Evolutionary conservation across 2,888 invertebrate species (phyloP).

Genomic region (Coleophora flavipennella): DNA sequence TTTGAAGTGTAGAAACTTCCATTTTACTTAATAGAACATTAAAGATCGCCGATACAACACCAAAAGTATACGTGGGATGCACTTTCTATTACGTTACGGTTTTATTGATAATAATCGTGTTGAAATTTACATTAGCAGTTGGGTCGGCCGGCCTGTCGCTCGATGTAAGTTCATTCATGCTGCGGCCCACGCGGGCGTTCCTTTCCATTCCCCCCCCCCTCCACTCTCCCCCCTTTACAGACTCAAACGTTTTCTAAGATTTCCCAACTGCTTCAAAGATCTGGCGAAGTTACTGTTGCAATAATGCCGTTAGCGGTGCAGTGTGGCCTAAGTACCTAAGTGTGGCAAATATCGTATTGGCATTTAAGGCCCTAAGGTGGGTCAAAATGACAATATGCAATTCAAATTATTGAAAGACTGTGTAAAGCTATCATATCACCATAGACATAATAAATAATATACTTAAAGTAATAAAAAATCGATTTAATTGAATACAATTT

Average conservation of each 20-base stretch:
- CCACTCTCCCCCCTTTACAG: background rate
- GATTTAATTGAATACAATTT: too few relatives aligned
- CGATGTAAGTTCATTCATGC: constrained; percentile 35
- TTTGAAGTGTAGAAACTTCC: too few relatives aligned
- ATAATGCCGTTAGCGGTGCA: background rate
- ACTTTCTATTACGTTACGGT: constrained; percentile 17
- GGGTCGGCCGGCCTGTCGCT: constrained; percentile 11
- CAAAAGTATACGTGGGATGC: constrained; percentile 16
- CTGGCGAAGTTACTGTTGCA: constrained; percentile 4
- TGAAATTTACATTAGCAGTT: constrained; percentile 16
- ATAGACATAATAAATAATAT: too few relatives aligned
- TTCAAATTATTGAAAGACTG: too few relatives aligned
- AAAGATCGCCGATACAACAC: too few relatives aligned
- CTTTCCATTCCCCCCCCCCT: constrained; percentile 14
- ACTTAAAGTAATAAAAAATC: too few relatives aligned
- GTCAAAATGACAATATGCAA: too few relatives aligned
- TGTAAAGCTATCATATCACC: too few relatives aligned
- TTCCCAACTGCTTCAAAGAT: constrained; percentile 5
- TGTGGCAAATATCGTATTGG: background rate
- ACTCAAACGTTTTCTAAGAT: constrained; percentile 6
- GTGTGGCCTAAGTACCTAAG: too few relatives aligned
- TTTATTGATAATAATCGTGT: constrained; percentile 19
- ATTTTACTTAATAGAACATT: too few relatives aligned
- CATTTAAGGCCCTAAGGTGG: too few relatives aligned
- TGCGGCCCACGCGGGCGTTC: constrained; percentile 19